Percentiles rank a stretch among this genome's conserved stretches.
Conservation (phyloP, 2,888 invertebrate species). For the Troides aeacus region DNA sequence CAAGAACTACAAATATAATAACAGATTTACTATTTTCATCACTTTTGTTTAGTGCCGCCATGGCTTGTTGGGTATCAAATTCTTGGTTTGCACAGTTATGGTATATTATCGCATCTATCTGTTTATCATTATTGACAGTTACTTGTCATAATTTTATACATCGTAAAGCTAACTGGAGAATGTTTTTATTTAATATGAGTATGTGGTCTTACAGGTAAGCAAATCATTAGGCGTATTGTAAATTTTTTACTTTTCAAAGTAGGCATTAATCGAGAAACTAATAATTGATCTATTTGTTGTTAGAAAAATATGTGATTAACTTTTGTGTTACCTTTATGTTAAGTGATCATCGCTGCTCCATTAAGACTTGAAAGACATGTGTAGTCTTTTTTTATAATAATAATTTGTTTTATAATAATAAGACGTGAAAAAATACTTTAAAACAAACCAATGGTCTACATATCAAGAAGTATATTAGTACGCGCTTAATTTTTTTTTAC, state of each 20-base stretch:
- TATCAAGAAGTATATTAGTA: too few species aligned
- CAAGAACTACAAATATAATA: conserved; percentile 53
- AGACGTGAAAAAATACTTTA: too few species aligned
- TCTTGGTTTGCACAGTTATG: conserved; percentile 46
- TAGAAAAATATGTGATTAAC: too few species aligned
- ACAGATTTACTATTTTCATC: conserved; percentile 59
- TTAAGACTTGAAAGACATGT: too few species aligned
- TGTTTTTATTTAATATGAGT: conserved; percentile 87
- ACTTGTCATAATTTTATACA: conserved; percentile 89
- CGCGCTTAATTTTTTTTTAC: too few species aligned
- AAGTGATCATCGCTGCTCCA: too few species aligned
- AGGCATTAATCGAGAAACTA: not conserved
- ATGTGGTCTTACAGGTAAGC: conserved; percentile 82
- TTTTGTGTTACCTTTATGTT: too few species aligned
- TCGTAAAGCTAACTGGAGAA: conserved; percentile 86
- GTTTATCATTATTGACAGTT: conserved; percentile 80
- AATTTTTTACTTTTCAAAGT: not conserved
- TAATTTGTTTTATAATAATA: too few species aligned
- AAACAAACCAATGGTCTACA: too few species aligned
- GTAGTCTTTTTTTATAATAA: too few species aligned
- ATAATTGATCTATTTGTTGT: too few species aligned
- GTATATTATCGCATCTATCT: conserved; percentile 75
- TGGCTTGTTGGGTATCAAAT: conserved; percentile 47
- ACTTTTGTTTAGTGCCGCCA: conserved; percentile 50
- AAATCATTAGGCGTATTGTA: not conserved